phyloP scores from a whole-genome alignment of 2,797 vertebrate species.

The Garrulus glandarius region DNA sequence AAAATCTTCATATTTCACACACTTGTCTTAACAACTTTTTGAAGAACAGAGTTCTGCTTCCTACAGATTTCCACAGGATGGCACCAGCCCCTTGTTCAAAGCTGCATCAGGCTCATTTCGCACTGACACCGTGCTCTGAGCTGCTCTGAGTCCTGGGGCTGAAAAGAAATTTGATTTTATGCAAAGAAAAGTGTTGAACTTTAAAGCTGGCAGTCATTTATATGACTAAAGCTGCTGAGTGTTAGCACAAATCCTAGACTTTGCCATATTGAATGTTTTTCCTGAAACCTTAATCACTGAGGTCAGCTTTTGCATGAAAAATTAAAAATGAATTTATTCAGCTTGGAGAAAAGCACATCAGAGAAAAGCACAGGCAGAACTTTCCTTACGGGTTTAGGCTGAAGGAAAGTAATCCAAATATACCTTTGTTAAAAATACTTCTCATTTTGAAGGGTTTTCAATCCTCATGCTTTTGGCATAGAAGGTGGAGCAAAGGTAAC shows the following conservation, averaged over 20 bases:
- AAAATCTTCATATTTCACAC: neutral
- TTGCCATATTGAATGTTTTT: neutral
- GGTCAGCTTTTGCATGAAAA: neutral
- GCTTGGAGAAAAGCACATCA: neutral
- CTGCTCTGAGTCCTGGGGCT: accelerated
- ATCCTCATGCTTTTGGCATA: neutral
- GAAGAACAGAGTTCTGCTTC: neutral
- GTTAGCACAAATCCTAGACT: neutral
- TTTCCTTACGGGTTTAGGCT: neutral
- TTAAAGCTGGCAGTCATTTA: neutral
- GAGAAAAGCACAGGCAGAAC: neutral
- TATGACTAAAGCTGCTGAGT: neutral
- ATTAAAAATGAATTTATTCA: neutral
- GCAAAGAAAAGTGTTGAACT: neutral
- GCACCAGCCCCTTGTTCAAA: neutral
- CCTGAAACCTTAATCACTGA: neutral
- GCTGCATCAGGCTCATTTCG: neutral
- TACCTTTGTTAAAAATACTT: neutral
- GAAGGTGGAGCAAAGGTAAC: neutral
- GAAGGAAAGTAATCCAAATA: neutral
- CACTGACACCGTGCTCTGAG: accelerated
- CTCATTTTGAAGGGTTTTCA: neutral
- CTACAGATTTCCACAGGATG: conserved; percentile 27
- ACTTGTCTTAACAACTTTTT: neutral
- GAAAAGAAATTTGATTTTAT: neutral